These are phyloP conservation scores for Oncopeltus fasciatus DNA, from an alignment of 1,140 invertebrate species.

Conservation along the genomic window DNA sequence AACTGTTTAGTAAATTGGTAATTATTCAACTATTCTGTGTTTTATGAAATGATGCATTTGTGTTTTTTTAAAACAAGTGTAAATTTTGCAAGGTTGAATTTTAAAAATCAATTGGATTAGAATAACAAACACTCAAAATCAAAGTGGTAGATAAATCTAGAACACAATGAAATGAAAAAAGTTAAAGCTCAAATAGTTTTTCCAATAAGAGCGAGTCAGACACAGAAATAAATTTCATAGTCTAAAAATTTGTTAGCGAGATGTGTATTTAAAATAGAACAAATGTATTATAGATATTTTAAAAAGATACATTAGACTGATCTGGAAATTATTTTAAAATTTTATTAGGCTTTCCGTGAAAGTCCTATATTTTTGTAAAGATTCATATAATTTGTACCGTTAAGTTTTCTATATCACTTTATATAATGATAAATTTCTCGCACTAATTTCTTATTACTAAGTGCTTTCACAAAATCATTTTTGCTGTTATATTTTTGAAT, in stretches of 20 bases:
- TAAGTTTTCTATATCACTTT: conserved; percentile 3
- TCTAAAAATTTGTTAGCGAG: background rate
- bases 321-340: conserved; percentile 13
- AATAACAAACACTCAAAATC: too few species aligned
- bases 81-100: background rate
- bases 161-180: too few species aligned
- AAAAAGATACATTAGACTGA: conserved; percentile 12
- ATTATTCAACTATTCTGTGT: too few species aligned
- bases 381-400: background rate
- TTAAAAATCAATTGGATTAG: background rate
- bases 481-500: background rate
- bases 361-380: conserved; percentile 16
- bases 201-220: too few species aligned
- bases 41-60: too few species aligned
- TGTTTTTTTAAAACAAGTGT: background rate
- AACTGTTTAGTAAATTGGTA: too few species aligned
- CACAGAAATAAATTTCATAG: background rate
- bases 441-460: background rate
- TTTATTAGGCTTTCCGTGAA: conserved; percentile 16
- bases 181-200: too few species aligned
- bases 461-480: background rate
- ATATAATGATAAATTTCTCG: background rate
- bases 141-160: too few species aligned
- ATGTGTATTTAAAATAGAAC: background rate
- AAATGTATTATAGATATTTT: conserved; percentile 1